These are phyloP conservation scores for Percopsis omiscomaycus DNA, from an alignment of 2,797 vertebrate genomes.

Conservation along the genomic window DNA sequence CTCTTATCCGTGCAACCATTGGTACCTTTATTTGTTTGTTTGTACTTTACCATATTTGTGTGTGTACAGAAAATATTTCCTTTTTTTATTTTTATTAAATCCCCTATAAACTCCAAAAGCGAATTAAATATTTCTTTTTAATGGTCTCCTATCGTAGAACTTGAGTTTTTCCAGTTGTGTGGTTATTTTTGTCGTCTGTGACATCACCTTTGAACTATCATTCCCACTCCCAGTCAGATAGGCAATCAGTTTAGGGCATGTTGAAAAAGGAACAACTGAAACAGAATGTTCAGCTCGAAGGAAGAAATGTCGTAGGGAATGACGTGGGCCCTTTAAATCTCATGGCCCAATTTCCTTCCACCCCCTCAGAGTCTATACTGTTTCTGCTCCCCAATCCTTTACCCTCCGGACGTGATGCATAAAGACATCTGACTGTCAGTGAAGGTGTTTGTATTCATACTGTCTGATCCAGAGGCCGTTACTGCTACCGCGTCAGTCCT, in stretches of 20 bases:
- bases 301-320: no score
- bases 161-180: no score
- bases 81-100: neutral
- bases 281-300: no score
- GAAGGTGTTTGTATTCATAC: constrained; percentile 77
- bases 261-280: no score
- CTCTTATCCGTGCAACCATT: constrained; percentile 92
- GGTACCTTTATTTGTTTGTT: constrained; percentile 72
- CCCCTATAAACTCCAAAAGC: no score
- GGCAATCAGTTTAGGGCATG: no score
- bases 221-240: no score
- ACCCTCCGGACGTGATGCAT: constrained; percentile 65
- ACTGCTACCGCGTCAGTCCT: neutral
- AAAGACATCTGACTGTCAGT: constrained; percentile 51
- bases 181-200: no score
- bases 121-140: no score
- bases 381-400: neutral
- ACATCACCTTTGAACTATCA: no score
- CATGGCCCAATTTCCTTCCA: neutral
- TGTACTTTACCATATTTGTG: neutral
- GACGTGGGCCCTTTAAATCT: no score
- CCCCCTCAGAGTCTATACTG: neutral
- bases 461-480: constrained; percentile 68
- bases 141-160: no score
- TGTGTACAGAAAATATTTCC: neutral